Conservation (phyloP, 2,888 invertebrate genomes). For the Xanthia icteritia region DNA sequence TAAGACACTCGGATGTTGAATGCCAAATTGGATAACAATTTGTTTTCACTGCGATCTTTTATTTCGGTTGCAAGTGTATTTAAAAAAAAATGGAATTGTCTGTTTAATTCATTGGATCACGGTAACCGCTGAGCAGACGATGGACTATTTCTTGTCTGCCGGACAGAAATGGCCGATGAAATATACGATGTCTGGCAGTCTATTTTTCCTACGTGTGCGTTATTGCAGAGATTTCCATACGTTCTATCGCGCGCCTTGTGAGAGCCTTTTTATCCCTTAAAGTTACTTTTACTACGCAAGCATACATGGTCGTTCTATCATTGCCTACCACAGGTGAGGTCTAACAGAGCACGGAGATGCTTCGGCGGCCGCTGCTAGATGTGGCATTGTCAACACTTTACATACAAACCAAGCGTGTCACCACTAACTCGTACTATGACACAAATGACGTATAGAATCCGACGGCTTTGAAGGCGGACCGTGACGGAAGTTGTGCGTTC, state of each 20-base stretch:
- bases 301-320: not conserved
- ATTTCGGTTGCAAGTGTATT: not conserved
- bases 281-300: not conserved
- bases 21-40: constrained; percentile 63
- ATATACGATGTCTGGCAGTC: too few relatives aligned
- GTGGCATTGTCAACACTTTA: too few relatives aligned
- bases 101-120: not conserved
- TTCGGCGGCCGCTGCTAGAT: not conserved
- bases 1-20: constrained; percentile 53
- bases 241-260: not conserved
- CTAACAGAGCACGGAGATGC: not conserved
- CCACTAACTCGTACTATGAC: too few relatives aligned
- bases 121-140: too few relatives aligned
- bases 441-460: too few relatives aligned
- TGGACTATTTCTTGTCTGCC: too few relatives aligned
- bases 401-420: not conserved
- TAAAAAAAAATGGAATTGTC: not conserved
- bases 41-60: constrained; percentile 29
- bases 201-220: not conserved
- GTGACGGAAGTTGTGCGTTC: too few relatives aligned
- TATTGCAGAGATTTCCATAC: not conserved
- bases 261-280: not conserved
- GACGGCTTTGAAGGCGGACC: too few relatives aligned
- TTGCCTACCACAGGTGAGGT: not conserved
- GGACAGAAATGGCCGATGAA: not conserved